These are phyloP conservation scores for Euzetes globulus DNA, from an alignment of 2,888 invertebrate genomes.

Conservation along the genomic window DNA sequence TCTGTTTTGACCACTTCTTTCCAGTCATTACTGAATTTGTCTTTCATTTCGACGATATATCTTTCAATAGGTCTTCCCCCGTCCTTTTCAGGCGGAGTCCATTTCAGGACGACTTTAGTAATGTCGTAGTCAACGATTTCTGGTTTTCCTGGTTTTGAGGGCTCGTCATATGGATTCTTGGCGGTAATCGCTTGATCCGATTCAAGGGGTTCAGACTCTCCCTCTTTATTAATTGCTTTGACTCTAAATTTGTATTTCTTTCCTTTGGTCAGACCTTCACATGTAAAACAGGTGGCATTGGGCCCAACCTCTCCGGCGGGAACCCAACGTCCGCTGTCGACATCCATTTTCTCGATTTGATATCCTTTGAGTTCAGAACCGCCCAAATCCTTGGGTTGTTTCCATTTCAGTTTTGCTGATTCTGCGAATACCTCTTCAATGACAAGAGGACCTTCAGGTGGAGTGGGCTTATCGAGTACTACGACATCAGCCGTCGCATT, in stretches of 20 bases:
- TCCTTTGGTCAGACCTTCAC: conserved; percentile 83
- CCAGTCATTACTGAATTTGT: conserved; percentile 91
- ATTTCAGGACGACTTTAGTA: conserved; percentile 51
- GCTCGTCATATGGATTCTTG: conserved; percentile 75
- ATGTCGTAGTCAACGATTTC: conserved; percentile 52
- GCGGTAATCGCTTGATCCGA: conserved; percentile 79
- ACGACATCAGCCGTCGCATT: conserved; percentile 36
- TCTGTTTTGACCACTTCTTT: conserved; percentile 83
- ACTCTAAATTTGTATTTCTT: conserved; percentile 98
- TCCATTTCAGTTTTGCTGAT: conserved; percentile 85
- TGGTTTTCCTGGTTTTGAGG: conserved; percentile 68
- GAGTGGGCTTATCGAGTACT: conserved; percentile 51
- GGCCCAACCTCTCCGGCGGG: conserved; percentile 82
- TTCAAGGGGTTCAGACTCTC: conserved; percentile 90
- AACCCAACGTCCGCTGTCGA: conserved; percentile 91
- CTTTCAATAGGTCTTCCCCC: conserved; percentile 54
- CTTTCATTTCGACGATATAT: conserved; percentile 48
- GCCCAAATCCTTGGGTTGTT: conserved; percentile 75
- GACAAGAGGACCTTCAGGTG: conserved; percentile 50
- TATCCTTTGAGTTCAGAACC: conserved; percentile 84
- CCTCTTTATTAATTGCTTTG: conserved; percentile 93
- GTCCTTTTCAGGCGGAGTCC: conserved; percentile 52
- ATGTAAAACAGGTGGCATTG: conserved; percentile 68
- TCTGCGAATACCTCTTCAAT: conserved; percentile 80
- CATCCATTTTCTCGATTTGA: conserved; percentile 89